Conservation (phyloP, 2,797 vertebrate species). For the Sphenopsis melanotis region DNA sequence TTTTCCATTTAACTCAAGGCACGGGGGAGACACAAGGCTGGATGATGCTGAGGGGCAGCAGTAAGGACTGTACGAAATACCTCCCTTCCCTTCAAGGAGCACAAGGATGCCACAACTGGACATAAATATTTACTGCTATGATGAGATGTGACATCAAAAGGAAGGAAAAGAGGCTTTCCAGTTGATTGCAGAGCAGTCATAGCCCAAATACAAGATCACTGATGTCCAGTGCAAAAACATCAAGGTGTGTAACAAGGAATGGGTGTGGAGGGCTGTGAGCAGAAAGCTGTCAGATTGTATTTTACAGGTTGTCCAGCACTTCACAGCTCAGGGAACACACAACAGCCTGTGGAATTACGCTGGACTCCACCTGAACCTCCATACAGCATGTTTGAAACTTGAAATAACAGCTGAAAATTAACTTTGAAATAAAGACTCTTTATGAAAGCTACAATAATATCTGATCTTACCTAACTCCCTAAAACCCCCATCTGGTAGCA, state of each 20-base stretch:
- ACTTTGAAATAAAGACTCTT: not conserved
- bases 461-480: not conserved
- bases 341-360: not conserved
- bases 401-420: not conserved
- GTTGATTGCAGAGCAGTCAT: not conserved
- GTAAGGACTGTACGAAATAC: not conserved
- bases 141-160: not conserved
- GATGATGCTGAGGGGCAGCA: rapidly evolving
- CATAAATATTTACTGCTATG: not conserved
- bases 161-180: not conserved
- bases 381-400: not conserved
- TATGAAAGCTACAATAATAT: not conserved
- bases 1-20: not conserved
- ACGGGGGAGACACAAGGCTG: not conserved
- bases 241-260: not conserved
- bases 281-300: not conserved
- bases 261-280: not conserved
- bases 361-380: not conserved
- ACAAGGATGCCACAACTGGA: not conserved
- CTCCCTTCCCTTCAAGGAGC: not conserved
- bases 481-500: not conserved
- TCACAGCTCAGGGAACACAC: not conserved
- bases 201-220: not conserved
- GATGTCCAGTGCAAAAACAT: not conserved
- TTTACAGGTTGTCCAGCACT: not conserved